phyloP scores from a whole-genome alignment of 2,888 invertebrate species.

The Achlya flavicornis region DNA sequence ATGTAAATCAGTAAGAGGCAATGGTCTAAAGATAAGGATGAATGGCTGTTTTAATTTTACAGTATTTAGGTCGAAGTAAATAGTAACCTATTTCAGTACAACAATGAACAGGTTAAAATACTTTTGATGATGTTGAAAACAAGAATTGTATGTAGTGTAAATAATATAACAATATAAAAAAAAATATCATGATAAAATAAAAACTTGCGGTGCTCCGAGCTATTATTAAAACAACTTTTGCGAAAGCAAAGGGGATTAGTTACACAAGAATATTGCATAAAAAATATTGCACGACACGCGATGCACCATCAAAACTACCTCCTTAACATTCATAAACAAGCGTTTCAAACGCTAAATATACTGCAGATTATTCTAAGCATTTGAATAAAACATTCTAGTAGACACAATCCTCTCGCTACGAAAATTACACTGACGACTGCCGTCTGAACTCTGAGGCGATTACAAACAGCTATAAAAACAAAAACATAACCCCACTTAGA shows the following conservation, averaged over 20 bases:
- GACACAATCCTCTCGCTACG: constrained; percentile 53
- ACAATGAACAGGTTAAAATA: too few relatives aligned
- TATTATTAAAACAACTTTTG: constrained; percentile 20
- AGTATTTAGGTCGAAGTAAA: too few relatives aligned
- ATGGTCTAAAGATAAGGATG: too few relatives aligned
- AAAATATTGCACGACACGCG: constrained; percentile 32
- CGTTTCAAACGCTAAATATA: constrained; percentile 39
- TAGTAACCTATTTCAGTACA: too few relatives aligned
- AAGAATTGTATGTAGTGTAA: background rate
- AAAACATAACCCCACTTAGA: constrained; percentile 44
- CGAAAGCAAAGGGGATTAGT: constrained; percentile 20
- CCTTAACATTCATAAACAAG: constrained; percentile 59
- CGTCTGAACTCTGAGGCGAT: constrained; percentile 41
- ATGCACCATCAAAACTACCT: constrained; percentile 37
- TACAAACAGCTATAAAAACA: constrained; percentile 66
- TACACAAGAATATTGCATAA: constrained; percentile 19
- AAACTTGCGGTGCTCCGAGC: background rate
- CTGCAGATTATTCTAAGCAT: constrained; percentile 49
- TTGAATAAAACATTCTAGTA: constrained; percentile 66
- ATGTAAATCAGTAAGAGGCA: too few relatives aligned
- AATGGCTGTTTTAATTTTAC: too few relatives aligned
- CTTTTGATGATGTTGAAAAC: background rate
- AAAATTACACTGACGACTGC: constrained; percentile 55
- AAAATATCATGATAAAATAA: background rate
- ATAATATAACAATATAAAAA: background rate